Percentiles rank a stretch among this genome's conserved stretches.
These are phyloP conservation scores for Cydia amplana DNA, from an alignment of 1,140 invertebrate genomes.

Conservation along the genomic window DNA sequence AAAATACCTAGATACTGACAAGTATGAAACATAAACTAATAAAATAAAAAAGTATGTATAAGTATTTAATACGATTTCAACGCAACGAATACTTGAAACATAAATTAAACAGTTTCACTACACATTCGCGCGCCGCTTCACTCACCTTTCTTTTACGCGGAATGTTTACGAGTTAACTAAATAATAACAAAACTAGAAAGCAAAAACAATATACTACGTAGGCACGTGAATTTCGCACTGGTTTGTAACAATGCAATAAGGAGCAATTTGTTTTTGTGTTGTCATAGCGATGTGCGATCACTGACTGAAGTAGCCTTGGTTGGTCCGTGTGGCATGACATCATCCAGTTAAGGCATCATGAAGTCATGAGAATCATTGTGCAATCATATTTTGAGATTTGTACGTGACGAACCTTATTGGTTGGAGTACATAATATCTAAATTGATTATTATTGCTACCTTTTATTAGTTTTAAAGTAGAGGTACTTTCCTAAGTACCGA, in stretches of 20 bases:
- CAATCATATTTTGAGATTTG: conserved; percentile 15
- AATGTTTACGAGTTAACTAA: conserved; percentile 61
- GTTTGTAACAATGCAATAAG: conserved; percentile 54
- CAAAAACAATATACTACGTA: conserved; percentile 48
- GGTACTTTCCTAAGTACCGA: neutral
- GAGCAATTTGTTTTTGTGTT: conserved; percentile 52
- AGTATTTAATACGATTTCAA: neutral
- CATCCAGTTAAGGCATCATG: conserved; percentile 57
- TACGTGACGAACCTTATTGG: conserved; percentile 29
- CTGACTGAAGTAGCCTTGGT: conserved; percentile 38
- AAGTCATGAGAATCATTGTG: conserved; percentile 26
- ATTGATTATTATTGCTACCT: neutral
- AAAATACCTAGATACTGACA: neutral
- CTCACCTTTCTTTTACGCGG: conserved; percentile 75
- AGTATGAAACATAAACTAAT: no score
- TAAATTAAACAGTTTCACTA: neutral
- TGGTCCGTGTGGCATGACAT: conserved; percentile 59
- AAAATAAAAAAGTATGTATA: neutral
- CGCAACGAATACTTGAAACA: neutral
- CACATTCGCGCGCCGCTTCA: conserved; percentile 36
- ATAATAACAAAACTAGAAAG: conserved; percentile 40
- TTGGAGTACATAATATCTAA: neutral
- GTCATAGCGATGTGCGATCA: conserved; percentile 68
- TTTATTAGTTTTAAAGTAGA: neutral
- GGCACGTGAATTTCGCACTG: conserved; percentile 64